Conservation (phyloP, 2,888 invertebrate species). For the Drosophila quinaria region DNA sequence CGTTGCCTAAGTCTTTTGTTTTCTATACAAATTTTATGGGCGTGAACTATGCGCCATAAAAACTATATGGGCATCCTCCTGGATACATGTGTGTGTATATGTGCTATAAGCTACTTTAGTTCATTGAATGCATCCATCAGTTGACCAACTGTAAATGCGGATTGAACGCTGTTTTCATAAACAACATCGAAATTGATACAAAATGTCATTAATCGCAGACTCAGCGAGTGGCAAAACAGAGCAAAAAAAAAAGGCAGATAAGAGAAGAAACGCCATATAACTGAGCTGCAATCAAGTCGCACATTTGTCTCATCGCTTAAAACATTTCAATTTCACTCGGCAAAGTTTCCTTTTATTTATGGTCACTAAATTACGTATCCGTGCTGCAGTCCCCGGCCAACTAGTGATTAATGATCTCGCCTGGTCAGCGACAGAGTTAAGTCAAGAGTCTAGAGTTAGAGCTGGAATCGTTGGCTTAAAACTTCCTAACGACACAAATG, state of each 20-base stretch:
- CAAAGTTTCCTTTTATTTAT: conserved; percentile 77
- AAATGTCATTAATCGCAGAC: conserved; percentile 72
- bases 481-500: conserved; percentile 62
- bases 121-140: conserved; percentile 62
- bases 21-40: conserved; percentile 35
- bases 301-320: conserved; percentile 81
- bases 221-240: conserved; percentile 57
- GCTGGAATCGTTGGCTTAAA: conserved; percentile 19
- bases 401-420: conserved; percentile 75
- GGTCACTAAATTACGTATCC: conserved; percentile 80
- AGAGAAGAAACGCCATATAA: conserved; percentile 18
- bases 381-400: conserved; percentile 49
- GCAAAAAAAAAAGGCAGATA: conserved; percentile 2
- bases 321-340: conserved; percentile 79
- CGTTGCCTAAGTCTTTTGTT: conserved; percentile 76
- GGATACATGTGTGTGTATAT: conserved; percentile 11
- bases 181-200: conserved; percentile 75
- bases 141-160: conserved; percentile 67
- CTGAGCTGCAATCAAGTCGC: conserved; percentile 73
- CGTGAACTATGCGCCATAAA: conserved; percentile 28
- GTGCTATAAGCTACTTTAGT: conserved; percentile 36
- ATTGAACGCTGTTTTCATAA: conserved; percentile 78
- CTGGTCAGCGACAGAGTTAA: conserved; percentile 27
- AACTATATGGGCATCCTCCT: conserved; percentile 22
- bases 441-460: conserved; percentile 3